phyloP scores from a whole-genome alignment of 2,888 invertebrate species.

The Microchrysa polita region DNA sequence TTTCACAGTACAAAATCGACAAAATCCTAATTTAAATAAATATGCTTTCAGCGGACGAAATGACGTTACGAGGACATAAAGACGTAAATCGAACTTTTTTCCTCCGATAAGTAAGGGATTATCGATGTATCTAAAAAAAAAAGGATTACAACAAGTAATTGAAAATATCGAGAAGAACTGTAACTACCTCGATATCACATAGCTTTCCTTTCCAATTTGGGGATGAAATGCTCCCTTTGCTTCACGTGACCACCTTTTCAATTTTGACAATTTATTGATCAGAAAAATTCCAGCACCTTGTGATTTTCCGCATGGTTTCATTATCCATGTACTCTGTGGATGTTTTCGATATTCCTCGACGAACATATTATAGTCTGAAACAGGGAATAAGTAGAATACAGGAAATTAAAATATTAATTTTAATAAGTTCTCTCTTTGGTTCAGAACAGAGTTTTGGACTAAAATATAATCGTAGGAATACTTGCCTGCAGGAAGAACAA shows the following conservation, averaged over 20 bases:
- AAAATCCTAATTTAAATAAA: conserved; percentile 91
- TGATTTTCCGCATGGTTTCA: conserved; percentile 96
- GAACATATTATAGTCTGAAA: conserved; percentile 90
- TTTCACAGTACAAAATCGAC: conserved; percentile 95
- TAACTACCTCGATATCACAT: conserved; percentile 87
- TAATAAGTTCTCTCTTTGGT: too few relatives aligned
- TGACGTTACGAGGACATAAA: conserved; percentile 92
- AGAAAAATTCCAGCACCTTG: conserved; percentile 95
- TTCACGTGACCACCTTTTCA: conserved; percentile 90
- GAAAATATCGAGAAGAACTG: too few relatives aligned
- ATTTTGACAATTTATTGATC: conserved; percentile 92
- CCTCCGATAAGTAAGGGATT: conserved; percentile 95
- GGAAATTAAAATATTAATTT: too few relatives aligned
- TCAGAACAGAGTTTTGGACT: too few relatives aligned
- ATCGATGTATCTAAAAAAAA: conserved; percentile 78
- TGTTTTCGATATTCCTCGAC: conserved; percentile 95
- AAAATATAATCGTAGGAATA: background rate
- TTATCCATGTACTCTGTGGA: conserved; percentile 96
- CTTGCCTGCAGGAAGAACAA: conserved; percentile 83
- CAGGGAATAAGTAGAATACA: too few relatives aligned
- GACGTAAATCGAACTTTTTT: conserved; percentile 92
- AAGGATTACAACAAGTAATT: conserved; percentile 51
- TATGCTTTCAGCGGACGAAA: conserved; percentile 94
- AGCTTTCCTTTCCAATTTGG: conserved; percentile 86
- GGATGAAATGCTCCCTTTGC: conserved; percentile 87